Evolutionary conservation across 2,888 invertebrate genomes (phyloP), one percentile per base, ranked within the genome.

Genomic region (Drosophila vallismaia): DNA sequence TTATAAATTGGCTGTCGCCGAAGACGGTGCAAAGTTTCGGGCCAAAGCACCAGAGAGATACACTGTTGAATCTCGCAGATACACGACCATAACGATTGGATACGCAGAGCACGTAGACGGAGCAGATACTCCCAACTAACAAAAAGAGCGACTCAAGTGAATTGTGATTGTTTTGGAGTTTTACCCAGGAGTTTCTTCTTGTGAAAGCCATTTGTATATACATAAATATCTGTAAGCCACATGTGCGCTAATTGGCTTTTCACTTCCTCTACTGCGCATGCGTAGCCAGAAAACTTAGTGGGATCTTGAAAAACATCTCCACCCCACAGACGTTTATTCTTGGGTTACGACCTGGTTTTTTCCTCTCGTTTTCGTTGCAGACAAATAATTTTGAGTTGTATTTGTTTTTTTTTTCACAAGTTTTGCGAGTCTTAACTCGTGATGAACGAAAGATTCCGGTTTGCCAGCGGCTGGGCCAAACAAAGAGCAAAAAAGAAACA

Each of bases 401-500:
- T 44, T 44, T 44, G 24, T 57, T 69, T 58, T 49, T 51, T 26
- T 75, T 74, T 79, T 86, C 66, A 75, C 72, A 84, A 66, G 53
- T 66, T 67, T 56, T 4, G 58, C 50, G 44, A 50, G 52, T 54
- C 49, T 40, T 19, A 71, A 52, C 62, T 75, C 56, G 71, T 76
- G 64, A 76, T 71, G 52, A 70, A 70, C 58, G 59, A 56, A 28
- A 31, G 55, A 82, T 79, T 83, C 86, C 88, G 86, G 88, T 82
- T 82, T 88, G 50, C 45, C 70, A n/a, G 38, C 36, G 59, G 50
- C 45, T 44, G 48, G 42, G 58, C 14, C 19, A 52, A 48, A 45
- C 40, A 60, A 26, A 36, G 62, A 38, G 48, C 12, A 44, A 40
- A 59, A 38, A 58, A 19, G 51, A 53, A 58, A 63, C 44, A 40